A percentile compares a stretch with the other conserved stretches of the same genome.
Conservation (phyloP, 2,888 invertebrate species). For the Hyppa rectilinea region DNA sequence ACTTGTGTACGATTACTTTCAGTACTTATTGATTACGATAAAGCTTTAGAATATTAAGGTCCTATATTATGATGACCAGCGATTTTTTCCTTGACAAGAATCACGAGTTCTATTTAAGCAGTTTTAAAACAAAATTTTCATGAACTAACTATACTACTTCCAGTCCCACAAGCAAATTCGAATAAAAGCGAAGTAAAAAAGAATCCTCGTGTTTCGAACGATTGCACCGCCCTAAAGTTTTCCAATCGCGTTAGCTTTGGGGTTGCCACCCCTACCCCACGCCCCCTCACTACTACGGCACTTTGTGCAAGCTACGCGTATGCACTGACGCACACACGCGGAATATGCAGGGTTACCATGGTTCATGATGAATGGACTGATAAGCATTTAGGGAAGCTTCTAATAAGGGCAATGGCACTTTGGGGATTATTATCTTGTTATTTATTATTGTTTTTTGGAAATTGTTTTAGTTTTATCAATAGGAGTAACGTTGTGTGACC, state of each 20-base stretch:
- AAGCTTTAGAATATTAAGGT: background rate
- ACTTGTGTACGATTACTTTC: background rate
- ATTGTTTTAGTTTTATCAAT: slow-evolving; percentile 10
- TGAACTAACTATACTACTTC: slow-evolving; percentile 8
- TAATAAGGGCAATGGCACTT: slow-evolving; percentile 39
- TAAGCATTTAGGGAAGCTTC: slow-evolving; percentile 45
- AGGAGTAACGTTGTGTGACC: background rate
- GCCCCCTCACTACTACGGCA: slow-evolving; percentile 74
- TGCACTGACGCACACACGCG: slow-evolving; percentile 68
- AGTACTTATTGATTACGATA: background rate
- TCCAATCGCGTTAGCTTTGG: slow-evolving; percentile 80
- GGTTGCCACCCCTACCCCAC: slow-evolving; percentile 73
- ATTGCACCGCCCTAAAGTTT: slow-evolving; percentile 81
- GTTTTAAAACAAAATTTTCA: background rate
- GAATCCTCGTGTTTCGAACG: slow-evolving; percentile 63
- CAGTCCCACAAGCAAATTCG: slow-evolving; percentile 37
- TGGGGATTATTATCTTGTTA: slow-evolving; percentile 24
- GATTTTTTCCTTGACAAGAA: background rate
- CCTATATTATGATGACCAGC: background rate
- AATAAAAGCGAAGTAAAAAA: slow-evolving; percentile 55
- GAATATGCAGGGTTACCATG: slow-evolving; percentile 72
- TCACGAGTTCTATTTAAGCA: background rate
- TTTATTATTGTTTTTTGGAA: slow-evolving; percentile 19
- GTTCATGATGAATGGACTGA: slow-evolving; percentile 47
- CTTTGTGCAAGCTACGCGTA: slow-evolving; percentile 74